These are phyloP conservation scores for Drosophila nigromelanica DNA, from an alignment of 1,140 invertebrate genomes.

Conservation along the genomic window DNA sequence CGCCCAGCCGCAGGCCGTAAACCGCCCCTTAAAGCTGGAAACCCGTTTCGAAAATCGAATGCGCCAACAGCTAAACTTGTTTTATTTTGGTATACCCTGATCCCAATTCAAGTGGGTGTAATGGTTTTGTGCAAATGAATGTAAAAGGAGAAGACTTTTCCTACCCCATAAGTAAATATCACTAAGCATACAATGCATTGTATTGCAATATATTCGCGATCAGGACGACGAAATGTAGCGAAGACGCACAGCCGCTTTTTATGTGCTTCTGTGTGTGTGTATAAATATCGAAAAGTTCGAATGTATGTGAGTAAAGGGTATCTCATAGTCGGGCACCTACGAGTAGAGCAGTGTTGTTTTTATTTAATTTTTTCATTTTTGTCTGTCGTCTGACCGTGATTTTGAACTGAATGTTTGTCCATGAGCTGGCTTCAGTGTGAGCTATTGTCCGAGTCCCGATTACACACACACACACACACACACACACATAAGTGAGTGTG, in stretches of 20 bases:
- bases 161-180: too few relatives aligned
- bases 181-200: too few relatives aligned
- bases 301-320: not conserved
- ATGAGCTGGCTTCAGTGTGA: constrained; percentile 36
- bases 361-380: constrained; percentile 33
- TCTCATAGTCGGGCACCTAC: too few relatives aligned
- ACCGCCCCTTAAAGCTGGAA: constrained; percentile 39
- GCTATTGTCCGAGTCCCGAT: constrained; percentile 59
- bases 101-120: too few relatives aligned
- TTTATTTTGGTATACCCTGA: constrained; percentile 6
- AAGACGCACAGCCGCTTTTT: too few relatives aligned
- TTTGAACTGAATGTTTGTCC: constrained; percentile 64
- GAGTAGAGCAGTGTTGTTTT: too few relatives aligned
- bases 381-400: constrained; percentile 64
- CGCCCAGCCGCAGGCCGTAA: constrained; percentile 41
- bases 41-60: constrained; percentile 72
- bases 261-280: too few relatives aligned
- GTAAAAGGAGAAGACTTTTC: not conserved
- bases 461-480: not conserved
- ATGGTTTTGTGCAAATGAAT: constrained; percentile 3
- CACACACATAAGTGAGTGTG: not conserved
- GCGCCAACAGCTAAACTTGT: constrained; percentile 55
- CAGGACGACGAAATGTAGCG: too few relatives aligned
- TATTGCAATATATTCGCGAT: too few relatives aligned
- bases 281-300: too few relatives aligned